Evolutionary conservation across 2,113 vertebrate genomes (phyloP).

Genomic region (Campylorhamphus procurvoides): DNA sequence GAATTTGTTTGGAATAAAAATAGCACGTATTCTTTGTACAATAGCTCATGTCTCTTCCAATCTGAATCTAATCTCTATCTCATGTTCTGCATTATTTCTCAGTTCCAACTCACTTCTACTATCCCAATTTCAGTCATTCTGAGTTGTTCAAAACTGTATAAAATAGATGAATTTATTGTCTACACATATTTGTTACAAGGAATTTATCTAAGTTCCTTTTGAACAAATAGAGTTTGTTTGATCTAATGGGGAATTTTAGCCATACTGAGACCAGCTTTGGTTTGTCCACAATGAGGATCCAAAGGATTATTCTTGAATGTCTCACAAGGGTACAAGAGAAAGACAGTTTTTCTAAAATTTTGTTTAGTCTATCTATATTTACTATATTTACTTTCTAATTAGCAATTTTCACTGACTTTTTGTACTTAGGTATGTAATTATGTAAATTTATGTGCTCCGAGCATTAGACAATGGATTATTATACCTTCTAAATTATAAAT

Average conservation of each 20-base stretch:
- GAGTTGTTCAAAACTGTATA: background rate
- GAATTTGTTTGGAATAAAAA: background rate
- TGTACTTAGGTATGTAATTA: background rate
- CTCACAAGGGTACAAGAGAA: background rate
- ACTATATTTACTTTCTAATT: background rate
- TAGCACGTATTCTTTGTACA: background rate
- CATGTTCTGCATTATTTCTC: background rate
- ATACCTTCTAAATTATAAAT: background rate
- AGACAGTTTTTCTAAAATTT: background rate
- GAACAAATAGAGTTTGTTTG: background rate
- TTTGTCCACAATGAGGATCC: background rate
- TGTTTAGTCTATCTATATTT: background rate
- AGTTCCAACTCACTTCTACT: background rate
- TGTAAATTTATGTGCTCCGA: background rate
- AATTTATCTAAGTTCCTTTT: background rate
- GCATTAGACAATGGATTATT: background rate
- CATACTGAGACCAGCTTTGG: accelerated
- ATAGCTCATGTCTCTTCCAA: background rate
- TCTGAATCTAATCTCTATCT: background rate
- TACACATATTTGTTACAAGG: accelerated
- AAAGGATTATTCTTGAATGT: background rate
- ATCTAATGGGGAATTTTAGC: background rate
- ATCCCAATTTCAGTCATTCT: background rate
- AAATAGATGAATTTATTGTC: background rate
- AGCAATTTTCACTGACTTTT: background rate